phyloP scores from a whole-genome alignment of 2,113 vertebrate genomes.

The Ceyx cyanopectus region DNA sequence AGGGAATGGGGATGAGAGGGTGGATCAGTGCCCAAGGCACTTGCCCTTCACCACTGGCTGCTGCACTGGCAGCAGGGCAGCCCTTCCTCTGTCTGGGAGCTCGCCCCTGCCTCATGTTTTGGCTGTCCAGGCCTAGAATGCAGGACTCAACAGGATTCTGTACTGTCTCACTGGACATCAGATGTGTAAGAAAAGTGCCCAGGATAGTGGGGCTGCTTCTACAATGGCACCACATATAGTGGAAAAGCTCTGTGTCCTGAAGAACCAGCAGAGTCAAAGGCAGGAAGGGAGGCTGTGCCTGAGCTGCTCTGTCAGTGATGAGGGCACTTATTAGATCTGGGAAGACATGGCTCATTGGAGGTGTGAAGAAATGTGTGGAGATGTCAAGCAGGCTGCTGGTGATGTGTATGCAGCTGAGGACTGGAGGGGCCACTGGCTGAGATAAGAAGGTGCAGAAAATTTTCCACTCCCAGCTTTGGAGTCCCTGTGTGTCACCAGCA shows the following conservation, averaged over 20 bases:
- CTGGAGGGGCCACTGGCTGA: fast-evolving
- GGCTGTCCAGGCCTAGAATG: background rate
- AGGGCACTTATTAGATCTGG: background rate
- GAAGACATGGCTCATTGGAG: background rate
- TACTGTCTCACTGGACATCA: background rate
- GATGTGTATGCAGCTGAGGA: background rate
- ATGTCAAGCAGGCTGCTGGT: background rate
- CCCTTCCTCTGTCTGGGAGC: background rate
- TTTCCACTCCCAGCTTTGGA: background rate
- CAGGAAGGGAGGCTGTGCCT: background rate
- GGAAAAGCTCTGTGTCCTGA: background rate
- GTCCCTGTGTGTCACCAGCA: background rate
- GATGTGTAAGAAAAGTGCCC: background rate
- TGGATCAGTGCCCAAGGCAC: background rate
- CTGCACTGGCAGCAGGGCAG: background rate
- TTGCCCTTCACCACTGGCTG: background rate
- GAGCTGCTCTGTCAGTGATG: background rate
- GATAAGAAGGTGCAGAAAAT: background rate
- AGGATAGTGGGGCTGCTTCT: background rate
- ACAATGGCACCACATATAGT: fast-evolving
- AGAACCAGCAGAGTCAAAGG: background rate
- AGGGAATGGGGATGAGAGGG: background rate
- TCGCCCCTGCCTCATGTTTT: background rate
- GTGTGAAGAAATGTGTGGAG: background rate
- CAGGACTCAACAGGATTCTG: fast-evolving